Percentiles rank a stretch among this genome's conserved stretches.
Conservation (phyloP, 2,113 vertebrate genomes). For the Dromas ardeola region DNA sequence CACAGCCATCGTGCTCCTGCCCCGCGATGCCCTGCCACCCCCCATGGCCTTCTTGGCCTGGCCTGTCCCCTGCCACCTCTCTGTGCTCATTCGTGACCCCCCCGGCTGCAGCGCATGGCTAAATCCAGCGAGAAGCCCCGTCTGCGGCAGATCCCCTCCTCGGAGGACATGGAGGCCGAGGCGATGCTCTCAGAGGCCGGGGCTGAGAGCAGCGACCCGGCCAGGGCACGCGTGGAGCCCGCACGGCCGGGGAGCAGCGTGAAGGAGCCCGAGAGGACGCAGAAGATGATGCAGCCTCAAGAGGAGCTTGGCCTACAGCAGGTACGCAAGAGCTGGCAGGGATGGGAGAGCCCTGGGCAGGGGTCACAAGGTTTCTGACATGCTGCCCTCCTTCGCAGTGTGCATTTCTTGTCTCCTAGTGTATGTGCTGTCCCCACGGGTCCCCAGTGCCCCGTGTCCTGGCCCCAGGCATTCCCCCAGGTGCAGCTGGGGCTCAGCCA, state of each 20-base stretch:
- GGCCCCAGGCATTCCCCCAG: background rate
- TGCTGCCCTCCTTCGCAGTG: background rate
- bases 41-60: background rate
- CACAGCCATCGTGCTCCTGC: accelerated
- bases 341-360: background rate
- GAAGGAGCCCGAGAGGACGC: conserved; percentile 69
- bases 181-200: conserved; percentile 50
- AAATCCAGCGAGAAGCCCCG: conserved; percentile 91
- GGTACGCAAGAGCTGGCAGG: conserved; percentile 21
- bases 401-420: background rate
- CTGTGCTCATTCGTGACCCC: background rate
- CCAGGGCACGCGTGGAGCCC: conserved; percentile 48
- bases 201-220: conserved; percentile 60
- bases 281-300: conserved; percentile 77
- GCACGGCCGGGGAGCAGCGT: background rate
- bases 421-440: background rate
- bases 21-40: background rate
- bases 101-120: conserved; percentile 74
- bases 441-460: accelerated
- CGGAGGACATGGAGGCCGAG: conserved; percentile 87
- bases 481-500: background rate
- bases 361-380: background rate
- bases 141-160: conserved; percentile 89
- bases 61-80: background rate
- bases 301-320: conserved; percentile 78